Base-by-base conservation (phyloP, 2,888 invertebrate species). In the Euzophera pinguis region DNA sequence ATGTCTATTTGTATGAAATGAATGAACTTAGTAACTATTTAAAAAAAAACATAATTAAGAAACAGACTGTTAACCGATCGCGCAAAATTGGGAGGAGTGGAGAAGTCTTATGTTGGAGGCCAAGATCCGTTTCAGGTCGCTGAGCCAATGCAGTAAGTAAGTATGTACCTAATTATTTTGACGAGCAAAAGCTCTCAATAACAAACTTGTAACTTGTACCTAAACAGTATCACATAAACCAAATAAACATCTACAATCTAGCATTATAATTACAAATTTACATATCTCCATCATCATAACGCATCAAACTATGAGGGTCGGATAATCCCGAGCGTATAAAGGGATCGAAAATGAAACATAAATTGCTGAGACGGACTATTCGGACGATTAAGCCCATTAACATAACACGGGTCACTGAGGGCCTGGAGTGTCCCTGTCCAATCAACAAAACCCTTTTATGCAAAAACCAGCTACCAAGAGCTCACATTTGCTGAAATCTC, bases 341-440 rank as follows among this genome's bases (percentile, higher is more conserved):
- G 79, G 85, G 86, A 90, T 89, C 87, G 86, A 88, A 87, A 89
- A 90, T 89, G 87, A 88, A 87, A 87, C 90, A 89, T 90, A 90
- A 90, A 89, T 89, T 83, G 83, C 71, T 68, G 70, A 78, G 79
- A 84, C 76, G 82, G 83, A 87, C 86, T 81, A 77, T 79, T 74
- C 76, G 73, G 79, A 77, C 88, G 84, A 90, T 90, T 90, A 89
- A 87, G 75, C 77, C 86, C 83, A 90, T 90, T 90, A 90, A 89
- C 89, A 81, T 77, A 77, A 76, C 78, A 74, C 73, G 80, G 84
- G 83, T 82, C 84, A 82, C 73, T 71, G 67, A 76, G 75, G 72
- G 77, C 79, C 71, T 67, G 65, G 73, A 70, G 69, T 65, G 67
- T 69, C 73, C 75, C 73, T 65, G 82, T 79, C 83, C 84, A 86